phyloP scores from a whole-genome alignment of 2,797 vertebrate species.

The Argentina silus region DNA sequence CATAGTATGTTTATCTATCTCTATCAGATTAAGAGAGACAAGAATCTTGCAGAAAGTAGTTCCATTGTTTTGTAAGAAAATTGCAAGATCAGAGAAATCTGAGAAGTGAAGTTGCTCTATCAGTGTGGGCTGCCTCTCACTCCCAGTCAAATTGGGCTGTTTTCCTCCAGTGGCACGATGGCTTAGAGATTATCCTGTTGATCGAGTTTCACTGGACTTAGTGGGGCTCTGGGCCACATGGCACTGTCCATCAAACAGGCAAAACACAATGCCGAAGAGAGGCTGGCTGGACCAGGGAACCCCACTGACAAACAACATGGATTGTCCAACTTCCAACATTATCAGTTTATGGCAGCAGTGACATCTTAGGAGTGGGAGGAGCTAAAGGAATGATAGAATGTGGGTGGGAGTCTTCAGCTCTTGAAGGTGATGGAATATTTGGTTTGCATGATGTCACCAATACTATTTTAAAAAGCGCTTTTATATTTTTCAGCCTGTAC shows the following conservation, averaged over 20 bases:
- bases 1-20: not conserved
- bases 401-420: not conserved
- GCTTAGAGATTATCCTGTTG: not conserved
- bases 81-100: not conserved
- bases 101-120: not conserved
- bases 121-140: not conserved
- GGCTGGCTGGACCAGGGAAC: not conserved
- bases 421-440: not conserved
- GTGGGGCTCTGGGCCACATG: constrained; percentile 10
- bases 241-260: constrained; percentile 18
- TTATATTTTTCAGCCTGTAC: not conserved
- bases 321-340: not conserved
- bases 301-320: not conserved
- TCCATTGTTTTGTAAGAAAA: not conserved
- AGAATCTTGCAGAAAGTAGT: not conserved
- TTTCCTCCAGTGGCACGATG: not conserved
- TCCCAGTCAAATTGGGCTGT: not conserved
- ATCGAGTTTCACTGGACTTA: constrained; percentile 2
- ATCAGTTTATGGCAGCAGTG: not conserved
- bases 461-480: not conserved
- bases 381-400: not conserved
- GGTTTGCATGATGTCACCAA: not conserved
- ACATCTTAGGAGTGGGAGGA: not conserved
- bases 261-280: constrained; percentile 8
- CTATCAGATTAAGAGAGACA: not conserved